Evolutionary conservation across 2,888 invertebrate species (phyloP), one percentile per base, ranked within the genome.

Genomic region (Pilophorus perplexus): DNA sequence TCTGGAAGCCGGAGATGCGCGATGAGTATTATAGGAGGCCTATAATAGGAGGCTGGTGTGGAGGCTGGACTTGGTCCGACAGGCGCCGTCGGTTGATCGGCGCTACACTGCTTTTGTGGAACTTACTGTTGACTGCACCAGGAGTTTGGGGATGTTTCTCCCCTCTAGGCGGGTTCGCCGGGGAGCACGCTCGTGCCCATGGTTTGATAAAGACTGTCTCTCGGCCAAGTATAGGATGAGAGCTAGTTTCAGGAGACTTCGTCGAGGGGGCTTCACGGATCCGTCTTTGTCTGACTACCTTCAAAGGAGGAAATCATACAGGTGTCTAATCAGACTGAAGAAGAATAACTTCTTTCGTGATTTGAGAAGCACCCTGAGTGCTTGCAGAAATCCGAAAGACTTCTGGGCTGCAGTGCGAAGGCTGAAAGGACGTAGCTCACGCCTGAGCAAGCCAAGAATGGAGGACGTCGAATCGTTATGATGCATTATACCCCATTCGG

Each of bases 351-450:
- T 28, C 16, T 55, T 14, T 14, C 8, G 5, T 3, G n/a, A 25
- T 10, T 8, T 55, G 6, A 4, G 28, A 14, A 25, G 28, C 5
- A 27, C 12, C 3, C 55, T 55, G 28, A 33, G 33, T 8, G 12
- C 8, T 10, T 25, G 27, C 6, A 55, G 16, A 14, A 18, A 55
- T 5, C 14, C 28, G 5, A 55, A 33, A 14, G 28, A 12, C 3
- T 55, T 55, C 18, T 55, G 55, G 55, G n/a, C 27, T 12, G 14
- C 23, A 18, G 22, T 55, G 10, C 25, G 28, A 33, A 28, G 10
- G 27, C 33, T 55, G 16, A 14, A 33, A 12, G 33, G 33, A n/a
- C n/a, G n/a, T n/a, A 33, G 25, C 3, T 3, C 5, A 12, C 16
- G 12, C n/a, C 28, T 8, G 14, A 3, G n/a, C 8, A 28, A 22